Conservation (phyloP, 2,797 vertebrate species). For the Babyrousa celebensis region DNA sequence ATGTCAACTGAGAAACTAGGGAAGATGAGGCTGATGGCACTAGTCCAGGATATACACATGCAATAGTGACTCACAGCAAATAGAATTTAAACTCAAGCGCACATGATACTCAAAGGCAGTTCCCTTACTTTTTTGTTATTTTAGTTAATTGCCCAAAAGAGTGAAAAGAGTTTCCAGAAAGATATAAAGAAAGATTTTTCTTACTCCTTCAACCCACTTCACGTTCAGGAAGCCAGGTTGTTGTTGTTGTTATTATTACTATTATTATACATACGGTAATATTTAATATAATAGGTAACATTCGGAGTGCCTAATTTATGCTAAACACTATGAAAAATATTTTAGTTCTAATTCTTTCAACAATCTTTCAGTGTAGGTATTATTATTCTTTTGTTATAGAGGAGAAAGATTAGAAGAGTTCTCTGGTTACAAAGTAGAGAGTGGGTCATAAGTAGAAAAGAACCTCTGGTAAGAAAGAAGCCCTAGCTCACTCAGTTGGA, state of each 20-base stretch:
- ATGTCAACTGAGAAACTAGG: not conserved
- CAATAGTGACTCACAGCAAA: not conserved
- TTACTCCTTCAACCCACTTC: not conserved
- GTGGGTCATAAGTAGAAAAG: not conserved
- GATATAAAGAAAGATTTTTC: constrained; percentile 7
- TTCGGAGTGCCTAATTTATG: constrained; percentile 19
- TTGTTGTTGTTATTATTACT: not conserved
- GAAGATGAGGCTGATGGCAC: not conserved
- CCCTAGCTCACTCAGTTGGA: not conserved
- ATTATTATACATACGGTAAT: not conserved
- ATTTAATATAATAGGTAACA: constrained; percentile 12
- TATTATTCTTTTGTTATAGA: not conserved
- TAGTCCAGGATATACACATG: not conserved
- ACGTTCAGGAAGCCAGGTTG: not conserved
- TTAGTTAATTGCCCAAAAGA: constrained; percentile 32
- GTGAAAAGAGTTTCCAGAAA: constrained; percentile 8
- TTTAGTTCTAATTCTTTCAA: constrained; percentile 54
- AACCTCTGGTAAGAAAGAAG: not conserved
- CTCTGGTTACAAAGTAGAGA: not conserved
- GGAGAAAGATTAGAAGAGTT: constrained; percentile 4
- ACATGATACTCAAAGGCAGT: not conserved
- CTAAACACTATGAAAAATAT: constrained; percentile 13
- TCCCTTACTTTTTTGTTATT: not conserved
- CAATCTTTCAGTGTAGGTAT: not conserved
- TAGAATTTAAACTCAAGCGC: not conserved